Base-by-base conservation (phyloP, 2,888 invertebrate genomes). In the Papilio protenor region DNA sequence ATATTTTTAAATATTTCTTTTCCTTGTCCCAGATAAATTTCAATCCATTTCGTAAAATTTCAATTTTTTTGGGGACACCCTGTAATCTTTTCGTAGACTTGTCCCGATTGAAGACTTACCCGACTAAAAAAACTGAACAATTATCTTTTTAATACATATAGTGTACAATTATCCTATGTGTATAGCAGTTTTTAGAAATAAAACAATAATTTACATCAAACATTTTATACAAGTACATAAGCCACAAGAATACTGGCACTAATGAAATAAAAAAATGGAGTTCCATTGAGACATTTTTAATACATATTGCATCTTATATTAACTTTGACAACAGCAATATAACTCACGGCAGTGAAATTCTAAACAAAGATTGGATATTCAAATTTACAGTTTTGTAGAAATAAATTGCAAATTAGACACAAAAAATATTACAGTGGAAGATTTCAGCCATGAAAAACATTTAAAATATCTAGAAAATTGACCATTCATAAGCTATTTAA, bases 171-270 rank as follows among this genome's bases (percentile, higher is more conserved):
- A 64, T 40, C 2, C 40, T 64, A n/a, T 64, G 16, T 40, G 0
- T 61, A 27, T 27, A 61, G 27, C 23, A 59, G 59, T 16, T 61
- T 61, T 61, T 61, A 12, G 61, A 61, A 61, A 61, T 61, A 27
- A 61, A 23, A 64, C 33, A 33, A 61, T 61, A 6, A n/a, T 40
- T 40, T 64, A 61, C 12, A 61, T 27, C 3, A 27, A 27, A 27
- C 27, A 27, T 18, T 21, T 59, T 59, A 40, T 23, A 64, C 64
- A 64, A 64, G 64, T 64, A 64, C 64, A 64, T 40, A 64, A 33
- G 64, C 64, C 40, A 64, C 64, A 61, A 61, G 64, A 64, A 64
- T 64, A 64, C 64, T 61, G 61, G 40, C 64, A 40, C 64, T 40
- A 66, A 66, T 40, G 33, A 6, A 33, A 33, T 33, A 33, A n/a